These are phyloP conservation scores for Coluber constrictor DNA, from an alignment of 2,797 vertebrate genomes.

Conservation along the genomic window DNA sequence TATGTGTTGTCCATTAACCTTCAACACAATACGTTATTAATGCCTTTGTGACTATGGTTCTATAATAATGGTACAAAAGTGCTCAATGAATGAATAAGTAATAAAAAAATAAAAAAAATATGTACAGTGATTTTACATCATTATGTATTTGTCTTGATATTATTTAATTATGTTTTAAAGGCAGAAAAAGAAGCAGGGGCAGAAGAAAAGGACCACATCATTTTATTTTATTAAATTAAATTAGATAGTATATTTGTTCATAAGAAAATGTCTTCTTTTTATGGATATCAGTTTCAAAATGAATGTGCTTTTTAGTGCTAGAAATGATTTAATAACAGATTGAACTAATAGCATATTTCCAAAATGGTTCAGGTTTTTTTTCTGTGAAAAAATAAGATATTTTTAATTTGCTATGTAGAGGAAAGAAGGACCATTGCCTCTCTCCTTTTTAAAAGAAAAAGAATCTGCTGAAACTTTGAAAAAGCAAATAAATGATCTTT, in stretches of 20 bases:
- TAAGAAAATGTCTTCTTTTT: neutral
- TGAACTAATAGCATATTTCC: neutral
- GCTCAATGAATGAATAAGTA: neutral
- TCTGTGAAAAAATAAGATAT: conserved; percentile 28
- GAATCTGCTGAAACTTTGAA: conserved; percentile 31
- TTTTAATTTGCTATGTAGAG: conserved; percentile 19
- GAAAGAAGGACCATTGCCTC: conserved; percentile 26
- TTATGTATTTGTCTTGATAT: neutral
- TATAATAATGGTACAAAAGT: neutral
- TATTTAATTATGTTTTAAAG: neutral
- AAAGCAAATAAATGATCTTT: conserved; percentile 42
- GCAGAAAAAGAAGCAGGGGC: neutral
- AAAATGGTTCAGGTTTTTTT: conserved; percentile 20
- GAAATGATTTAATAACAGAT: conserved; percentile 15
- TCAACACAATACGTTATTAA: neutral
- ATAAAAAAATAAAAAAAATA: neutral
- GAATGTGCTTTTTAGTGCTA: conserved; percentile 11
- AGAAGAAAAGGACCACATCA: conserved; percentile 4
- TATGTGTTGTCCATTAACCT: neutral
- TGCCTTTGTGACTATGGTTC: neutral
- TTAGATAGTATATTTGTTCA: neutral
- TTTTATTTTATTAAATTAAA: conserved; percentile 9
- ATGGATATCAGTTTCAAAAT: neutral
- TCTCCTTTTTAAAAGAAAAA: conserved; percentile 20
- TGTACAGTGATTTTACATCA: neutral